Base-by-base conservation (phyloP, 2,113 vertebrate species). In the Thymallus thymallus region DNA sequence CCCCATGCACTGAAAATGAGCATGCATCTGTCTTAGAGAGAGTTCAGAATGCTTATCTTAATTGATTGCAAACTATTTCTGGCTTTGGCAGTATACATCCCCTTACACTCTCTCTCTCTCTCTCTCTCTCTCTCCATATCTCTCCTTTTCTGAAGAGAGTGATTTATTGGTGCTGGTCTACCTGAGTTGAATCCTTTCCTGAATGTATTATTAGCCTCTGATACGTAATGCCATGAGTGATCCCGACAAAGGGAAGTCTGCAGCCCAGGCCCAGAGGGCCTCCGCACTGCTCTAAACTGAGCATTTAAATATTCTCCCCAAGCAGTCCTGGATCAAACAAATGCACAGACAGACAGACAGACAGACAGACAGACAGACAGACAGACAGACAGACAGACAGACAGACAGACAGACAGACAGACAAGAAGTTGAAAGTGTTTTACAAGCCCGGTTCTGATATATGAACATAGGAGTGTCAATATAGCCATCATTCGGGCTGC, bases 111-210 rank as follows among this genome's bases (percentile, higher is more conserved):
- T 48, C 23, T 68, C 74, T 65, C 64, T 77, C 65, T 72, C 63
- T 60, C 64, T 80, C 69, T 76, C 76, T 81, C 73, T 83, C 77
- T 69, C 63, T 2, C 69, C 48, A 26, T 66, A 66, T 58, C 62
- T 84, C 70, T 32, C 51, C 78, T 69, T 77, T 74, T 74, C 75
- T 69, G 73, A 65, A 60, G 30, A 69, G 72, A 72, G 81, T 87
- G 83, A 88, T 91, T 88, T 87, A 88, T 86, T 85, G 82, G 79
- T 76, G 72, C 41, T 83, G 81, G 63, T 79, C 83, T 85, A 76
- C 81, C 77, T 86, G 77, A 82, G 82, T 56, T 79, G 81, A 83
- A 86, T 87, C 70, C 72, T 58, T 74, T 62, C 69, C 74, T 77
- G 67, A n/a, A n/a, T n/a, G n/a, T 79, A 86, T 87, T 87, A 87